Evolutionary conservation across 2,113 vertebrate genomes (phyloP).

Genomic region (Glaucomys volans): DNA sequence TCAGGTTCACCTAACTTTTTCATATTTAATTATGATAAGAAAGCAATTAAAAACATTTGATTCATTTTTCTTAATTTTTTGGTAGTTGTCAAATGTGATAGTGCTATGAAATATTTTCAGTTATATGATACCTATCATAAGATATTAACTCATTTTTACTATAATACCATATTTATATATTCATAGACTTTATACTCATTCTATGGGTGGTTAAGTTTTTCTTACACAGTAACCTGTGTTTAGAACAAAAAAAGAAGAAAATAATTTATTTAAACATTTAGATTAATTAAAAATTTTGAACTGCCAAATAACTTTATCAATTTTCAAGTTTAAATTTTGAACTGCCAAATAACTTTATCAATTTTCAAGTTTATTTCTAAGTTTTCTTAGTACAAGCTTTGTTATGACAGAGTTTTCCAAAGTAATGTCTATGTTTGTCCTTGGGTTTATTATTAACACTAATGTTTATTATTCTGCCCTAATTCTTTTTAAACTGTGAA

Average conservation of each 20-base stretch:
- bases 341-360: not conserved
- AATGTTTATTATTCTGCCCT: slow-evolving; percentile 70
- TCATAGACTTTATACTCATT: not conserved
- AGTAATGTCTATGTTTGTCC: slow-evolving; percentile 63
- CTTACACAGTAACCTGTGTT: not conserved
- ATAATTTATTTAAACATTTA: slow-evolving; percentile 48
- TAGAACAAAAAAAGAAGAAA: slow-evolving; percentile 24
- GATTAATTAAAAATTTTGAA: slow-evolving; percentile 53
- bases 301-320: not conserved
- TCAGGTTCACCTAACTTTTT: not conserved
- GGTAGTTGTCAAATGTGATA: not conserved
- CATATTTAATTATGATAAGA: not conserved
- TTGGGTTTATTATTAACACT: slow-evolving; percentile 79
- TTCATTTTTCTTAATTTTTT: slow-evolving; percentile 39
- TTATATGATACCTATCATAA: slow-evolving; percentile 4
- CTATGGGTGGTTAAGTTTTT: not conserved
- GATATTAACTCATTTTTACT: not conserved
- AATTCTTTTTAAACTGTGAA: slow-evolving; percentile 78
- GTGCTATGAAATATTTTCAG: slow-evolving; percentile 38
- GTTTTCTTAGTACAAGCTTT: slow-evolving; percentile 27
- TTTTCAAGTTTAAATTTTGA: slow-evolving; percentile 39
- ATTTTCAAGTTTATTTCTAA: slow-evolving; percentile 48
- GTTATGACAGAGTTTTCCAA: slow-evolving; percentile 62
- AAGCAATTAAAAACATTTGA: not conserved
- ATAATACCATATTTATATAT: slow-evolving; percentile 21